A percentile compares a stretch with the other conserved stretches of the same genome.
Evolutionary conservation across 2,888 invertebrate genomes (phyloP).

Genomic region (Nomada lathburiana): DNA sequence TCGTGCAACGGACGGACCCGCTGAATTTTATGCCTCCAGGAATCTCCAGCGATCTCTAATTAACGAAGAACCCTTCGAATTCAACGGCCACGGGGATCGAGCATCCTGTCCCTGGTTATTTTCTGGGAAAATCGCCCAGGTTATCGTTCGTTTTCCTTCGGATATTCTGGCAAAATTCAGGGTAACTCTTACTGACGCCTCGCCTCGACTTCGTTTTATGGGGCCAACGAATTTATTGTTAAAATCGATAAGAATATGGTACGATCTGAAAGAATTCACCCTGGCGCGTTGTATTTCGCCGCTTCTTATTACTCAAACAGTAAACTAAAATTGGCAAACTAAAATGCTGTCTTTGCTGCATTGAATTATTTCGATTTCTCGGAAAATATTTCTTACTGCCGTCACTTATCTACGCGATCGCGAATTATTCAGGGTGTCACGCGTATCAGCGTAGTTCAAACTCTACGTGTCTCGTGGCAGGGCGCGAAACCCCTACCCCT

Average conservation of each 20-base stretch:
- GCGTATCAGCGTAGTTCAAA: slow-evolving; percentile 60
- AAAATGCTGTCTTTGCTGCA: no score
- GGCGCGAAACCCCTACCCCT: slow-evolving; percentile 14
- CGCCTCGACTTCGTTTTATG: no score
- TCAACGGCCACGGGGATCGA: neutral
- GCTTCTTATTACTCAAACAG: no score
- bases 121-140: no score
- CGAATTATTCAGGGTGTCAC: slow-evolving; percentile 52
- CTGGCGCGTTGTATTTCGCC: no score
- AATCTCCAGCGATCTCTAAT: slow-evolving; percentile 29
- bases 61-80: slow-evolving; percentile 33
- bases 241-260: no score
- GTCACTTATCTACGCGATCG: slow-evolving; percentile 50
- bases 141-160: neutral
- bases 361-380: no score
- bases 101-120: neutral
- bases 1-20: neutral
- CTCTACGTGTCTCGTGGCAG: slow-evolving; percentile 63
- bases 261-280: no score
- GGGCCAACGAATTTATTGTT: no score
- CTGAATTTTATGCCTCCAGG: slow-evolving; percentile 30
- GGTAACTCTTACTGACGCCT: no score
- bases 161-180: neutral
- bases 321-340: no score
- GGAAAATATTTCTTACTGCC: no score